phyloP scores from a whole-genome alignment of 1,140 invertebrate genomes.

The Globodera rostochiensis region DNA sequence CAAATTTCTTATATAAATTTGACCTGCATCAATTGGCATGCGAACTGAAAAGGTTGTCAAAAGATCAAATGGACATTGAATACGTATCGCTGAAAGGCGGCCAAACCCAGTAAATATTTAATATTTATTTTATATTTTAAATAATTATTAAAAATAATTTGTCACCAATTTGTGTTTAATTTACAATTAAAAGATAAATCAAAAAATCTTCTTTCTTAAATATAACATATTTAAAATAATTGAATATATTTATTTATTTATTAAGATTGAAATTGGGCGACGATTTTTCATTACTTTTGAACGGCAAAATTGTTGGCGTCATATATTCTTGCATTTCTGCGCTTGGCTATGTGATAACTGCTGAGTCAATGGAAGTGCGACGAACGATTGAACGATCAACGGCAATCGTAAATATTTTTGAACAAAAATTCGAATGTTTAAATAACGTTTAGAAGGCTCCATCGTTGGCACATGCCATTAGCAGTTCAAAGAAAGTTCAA shows the following conservation, averaged over 20 bases:
- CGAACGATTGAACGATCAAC: slow-evolving; percentile 71
- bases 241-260: not conserved
- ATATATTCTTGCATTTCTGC: slow-evolving; percentile 90
- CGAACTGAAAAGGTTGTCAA: slow-evolving; percentile 72
- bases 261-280: slow-evolving; percentile 45
- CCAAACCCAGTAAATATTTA: slow-evolving; percentile 39
- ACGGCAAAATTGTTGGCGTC: slow-evolving; percentile 79
- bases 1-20: slow-evolving; percentile 70
- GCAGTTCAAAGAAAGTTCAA: slow-evolving; percentile 72
- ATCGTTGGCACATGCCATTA: slow-evolving; percentile 78
- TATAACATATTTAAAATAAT: too few relatives aligned
- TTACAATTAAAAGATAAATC: not conserved
- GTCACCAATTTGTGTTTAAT: not conserved
- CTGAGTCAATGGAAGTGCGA: slow-evolving; percentile 80
- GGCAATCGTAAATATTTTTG: not conserved
- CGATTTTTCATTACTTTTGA: slow-evolving; percentile 63
- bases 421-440: not conserved
- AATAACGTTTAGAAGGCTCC: slow-evolving; percentile 77
- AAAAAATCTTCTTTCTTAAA: not conserved
- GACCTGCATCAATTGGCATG: slow-evolving; percentile 88
- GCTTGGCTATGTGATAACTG: slow-evolving; percentile 70
- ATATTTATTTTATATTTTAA: not conserved
- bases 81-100: slow-evolving; percentile 74
- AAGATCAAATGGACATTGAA: slow-evolving; percentile 73
- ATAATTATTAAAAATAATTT: not conserved